Evolutionary conservation across 2,113 vertebrate species (phyloP), one percentile per base, ranked within the genome.

Genomic region (Xenopus laevis): DNA sequence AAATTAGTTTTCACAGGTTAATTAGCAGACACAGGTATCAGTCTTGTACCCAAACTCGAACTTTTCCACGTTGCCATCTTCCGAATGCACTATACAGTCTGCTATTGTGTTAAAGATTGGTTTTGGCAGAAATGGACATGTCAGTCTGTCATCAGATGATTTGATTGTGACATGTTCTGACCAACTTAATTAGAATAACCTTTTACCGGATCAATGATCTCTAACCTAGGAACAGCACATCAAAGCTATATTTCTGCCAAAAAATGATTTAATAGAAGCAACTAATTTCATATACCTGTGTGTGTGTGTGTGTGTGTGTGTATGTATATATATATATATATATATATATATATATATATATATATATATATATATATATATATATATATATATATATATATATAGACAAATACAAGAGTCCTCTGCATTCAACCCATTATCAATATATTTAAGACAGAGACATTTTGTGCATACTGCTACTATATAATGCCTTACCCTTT

Each of bases 181-280:
- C 78, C 81, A 81, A 82, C 81, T 83, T 84, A 80, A 85, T 80
- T 79, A 82, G 78, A 76, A 79, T 52, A 84, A 79, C 84, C 71
- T 78, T 87, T 84, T 84, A 81, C 81, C 74, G 77, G 67, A 65
- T 21, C 74, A 79, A 81, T 79, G 79, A 81, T 78, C 81, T 60
- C 84, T 83, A 83, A 83, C 78, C 65, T 81, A 81, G 71, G 77
- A 84, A 71, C 74, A 67, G 60, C 67, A 84, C 83, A 84, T 84
- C 81, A 83, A 85, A 84, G 74, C 63, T 71, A 81, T 82, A 85
- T 80, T 80, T 82, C 57, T 81, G 81, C 5, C 82, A 86, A 86
- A 83, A 84, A 85, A 88, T 82, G 72, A 74, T 69, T 79, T 78
- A 81, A 82, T 79, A 80, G 83, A 84, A 81, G 59, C 5, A 21